Conservation (phyloP, 1,140 invertebrate species). For the Diorhabda sublineata region DNA sequence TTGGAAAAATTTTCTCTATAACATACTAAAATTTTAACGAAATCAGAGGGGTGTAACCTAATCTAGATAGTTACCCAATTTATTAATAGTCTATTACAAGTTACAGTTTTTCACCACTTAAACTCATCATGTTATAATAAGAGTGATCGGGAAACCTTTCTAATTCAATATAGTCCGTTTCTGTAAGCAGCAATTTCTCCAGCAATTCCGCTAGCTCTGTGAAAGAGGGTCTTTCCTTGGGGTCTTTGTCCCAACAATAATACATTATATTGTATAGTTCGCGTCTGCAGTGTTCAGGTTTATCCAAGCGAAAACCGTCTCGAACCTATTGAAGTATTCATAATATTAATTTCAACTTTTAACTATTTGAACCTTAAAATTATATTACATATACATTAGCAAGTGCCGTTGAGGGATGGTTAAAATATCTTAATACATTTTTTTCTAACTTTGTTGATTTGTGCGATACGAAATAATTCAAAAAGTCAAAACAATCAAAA, state of each 20-base stretch:
- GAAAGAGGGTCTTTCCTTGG: conserved; percentile 72
- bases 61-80: too few relatives aligned
- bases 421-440: too few relatives aligned
- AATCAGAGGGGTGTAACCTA: too few relatives aligned
- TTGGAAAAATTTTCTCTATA: too few relatives aligned
- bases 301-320: conserved; percentile 79
- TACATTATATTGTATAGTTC: conserved; percentile 93
- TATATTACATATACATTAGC: not conserved
- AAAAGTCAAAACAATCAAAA: too few relatives aligned
- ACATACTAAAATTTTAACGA: too few relatives aligned
- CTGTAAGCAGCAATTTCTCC: conserved; percentile 76
- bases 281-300: conserved; percentile 82
- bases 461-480: too few relatives aligned
- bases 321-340: conserved; percentile 55
- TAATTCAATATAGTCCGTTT: conserved; percentile 90
- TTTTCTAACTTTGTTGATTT: too few relatives aligned
- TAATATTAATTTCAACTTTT: conserved; percentile 21
- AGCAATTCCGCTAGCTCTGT: conserved; percentile 72
- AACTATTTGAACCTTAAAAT: not conserved
- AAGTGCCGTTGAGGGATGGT: too few relatives aligned
- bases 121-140: conserved; percentile 85
- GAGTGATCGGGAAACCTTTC: conserved; percentile 90
- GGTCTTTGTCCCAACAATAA: conserved; percentile 86
- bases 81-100: not conserved
- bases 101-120: conserved; percentile 75